Percentiles rank a stretch among this genome's conserved stretches.
phyloP scores from a whole-genome alignment of 2,113 vertebrate species.

The Colius striatus region DNA sequence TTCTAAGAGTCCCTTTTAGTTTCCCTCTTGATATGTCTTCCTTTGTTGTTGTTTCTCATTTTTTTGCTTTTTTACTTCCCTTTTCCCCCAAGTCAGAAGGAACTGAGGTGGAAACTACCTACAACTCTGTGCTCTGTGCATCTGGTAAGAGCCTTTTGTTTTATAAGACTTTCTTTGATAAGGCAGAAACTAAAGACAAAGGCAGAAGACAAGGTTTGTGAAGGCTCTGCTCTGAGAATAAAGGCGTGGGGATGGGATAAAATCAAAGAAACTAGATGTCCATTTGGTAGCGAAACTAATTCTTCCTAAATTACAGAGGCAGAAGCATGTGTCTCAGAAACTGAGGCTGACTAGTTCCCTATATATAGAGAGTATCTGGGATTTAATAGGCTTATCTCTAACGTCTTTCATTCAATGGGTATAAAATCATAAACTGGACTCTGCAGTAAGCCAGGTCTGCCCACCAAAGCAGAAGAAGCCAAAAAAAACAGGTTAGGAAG shows the following conservation, averaged over 20 bases:
- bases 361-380: background rate
- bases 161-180: background rate
- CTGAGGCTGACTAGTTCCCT: background rate
- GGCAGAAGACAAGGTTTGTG: background rate
- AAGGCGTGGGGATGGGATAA: background rate
- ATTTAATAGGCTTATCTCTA: background rate
- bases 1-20: background rate
- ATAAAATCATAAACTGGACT: background rate
- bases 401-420: background rate
- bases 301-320: background rate
- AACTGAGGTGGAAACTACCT: conserved; percentile 60
- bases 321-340: background rate
- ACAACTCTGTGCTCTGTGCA: conserved; percentile 71
- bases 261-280: background rate
- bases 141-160: conserved; percentile 60
- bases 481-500: background rate
- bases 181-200: background rate
- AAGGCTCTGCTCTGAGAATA: background rate
- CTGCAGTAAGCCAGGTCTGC: background rate
- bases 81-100: conserved; percentile 73
- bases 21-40: background rate
- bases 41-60: background rate
- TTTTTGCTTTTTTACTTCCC: background rate
- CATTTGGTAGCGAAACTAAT: background rate
- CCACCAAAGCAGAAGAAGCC: background rate